A percentile compares a stretch with the other conserved stretches of the same genome.
Conservation (phyloP, 2,113 vertebrate genomes). For the Piaya cayana region DNA sequence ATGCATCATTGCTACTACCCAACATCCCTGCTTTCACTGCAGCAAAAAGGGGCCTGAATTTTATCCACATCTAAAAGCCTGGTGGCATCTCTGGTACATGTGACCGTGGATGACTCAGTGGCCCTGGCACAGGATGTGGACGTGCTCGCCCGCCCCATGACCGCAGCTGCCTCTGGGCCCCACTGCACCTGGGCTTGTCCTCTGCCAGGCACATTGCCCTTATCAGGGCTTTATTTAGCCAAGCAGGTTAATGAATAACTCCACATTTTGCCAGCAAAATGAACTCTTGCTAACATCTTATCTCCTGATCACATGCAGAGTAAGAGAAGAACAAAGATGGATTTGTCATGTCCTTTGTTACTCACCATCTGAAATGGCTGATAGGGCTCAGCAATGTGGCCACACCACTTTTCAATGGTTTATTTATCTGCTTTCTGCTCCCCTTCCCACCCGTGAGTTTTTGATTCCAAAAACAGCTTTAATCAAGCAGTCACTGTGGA, state of each 20-base stretch:
- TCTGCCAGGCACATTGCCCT: neutral
- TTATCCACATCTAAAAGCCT: too few relatives aligned
- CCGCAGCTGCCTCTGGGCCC: neutral
- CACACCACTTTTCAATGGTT: neutral
- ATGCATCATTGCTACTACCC: neutral
- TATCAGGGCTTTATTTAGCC: constrained; percentile 16
- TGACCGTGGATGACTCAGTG: accelerated
- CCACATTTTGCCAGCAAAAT: neutral
- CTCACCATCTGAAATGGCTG: neutral
- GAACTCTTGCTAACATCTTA: neutral
- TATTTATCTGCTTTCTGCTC: constrained; percentile 29
- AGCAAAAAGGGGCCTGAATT: neutral
- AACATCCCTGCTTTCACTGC: neutral
- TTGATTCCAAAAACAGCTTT: constrained; percentile 14
- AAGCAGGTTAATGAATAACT: constrained; percentile 61
- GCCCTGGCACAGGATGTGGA: neutral
- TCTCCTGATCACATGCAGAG: accelerated
- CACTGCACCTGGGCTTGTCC: neutral
- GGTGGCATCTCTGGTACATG: neutral
- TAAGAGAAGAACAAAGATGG: constrained; percentile 49
- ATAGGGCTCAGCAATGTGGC: neutral
- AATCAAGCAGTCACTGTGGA: neutral
- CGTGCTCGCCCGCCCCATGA: accelerated
- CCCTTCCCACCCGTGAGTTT: neutral
- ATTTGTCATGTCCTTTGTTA: neutral